Conservation (phyloP, 1,140 invertebrate species). For the Colletes gigas region DNA sequence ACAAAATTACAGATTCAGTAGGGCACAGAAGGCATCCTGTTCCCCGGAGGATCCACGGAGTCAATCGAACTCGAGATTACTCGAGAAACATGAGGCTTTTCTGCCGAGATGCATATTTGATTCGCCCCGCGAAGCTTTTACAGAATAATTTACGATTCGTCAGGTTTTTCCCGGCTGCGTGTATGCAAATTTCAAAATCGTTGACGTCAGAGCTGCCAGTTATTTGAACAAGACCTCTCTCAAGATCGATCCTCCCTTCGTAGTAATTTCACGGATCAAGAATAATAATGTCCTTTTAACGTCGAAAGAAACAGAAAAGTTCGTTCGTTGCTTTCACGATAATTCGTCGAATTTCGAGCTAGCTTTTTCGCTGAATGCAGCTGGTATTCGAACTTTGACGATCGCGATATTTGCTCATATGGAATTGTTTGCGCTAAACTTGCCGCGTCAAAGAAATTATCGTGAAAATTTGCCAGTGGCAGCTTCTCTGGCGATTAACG, state of each 20-base stretch:
- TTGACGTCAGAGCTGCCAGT: background rate
- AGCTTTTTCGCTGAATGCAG: background rate
- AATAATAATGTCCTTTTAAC: too few relatives aligned
- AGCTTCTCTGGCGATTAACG: background rate
- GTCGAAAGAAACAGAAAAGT: too few relatives aligned
- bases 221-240: background rate
- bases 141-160: background rate
- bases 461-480: background rate
- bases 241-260: background rate
- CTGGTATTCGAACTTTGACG: background rate
- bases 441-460: background rate
- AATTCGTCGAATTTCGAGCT: background rate
- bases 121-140: background rate
- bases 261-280: background rate
- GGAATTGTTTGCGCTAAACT: background rate
- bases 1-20: background rate
- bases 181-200: background rate
- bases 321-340: background rate
- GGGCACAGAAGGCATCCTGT: background rate
- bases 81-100: background rate
- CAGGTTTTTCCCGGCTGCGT: background rate
- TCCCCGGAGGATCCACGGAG: background rate
- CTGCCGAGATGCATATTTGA: slow-evolving; percentile 8
- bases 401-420: background rate
- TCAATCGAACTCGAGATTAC: slow-evolving; percentile 20